A percentile compares a stretch with the other conserved stretches of the same genome.
These are phyloP conservation scores for Petrocephalus zakoni DNA, from an alignment of 2,113 vertebrate genomes.

Conservation along the genomic window DNA sequence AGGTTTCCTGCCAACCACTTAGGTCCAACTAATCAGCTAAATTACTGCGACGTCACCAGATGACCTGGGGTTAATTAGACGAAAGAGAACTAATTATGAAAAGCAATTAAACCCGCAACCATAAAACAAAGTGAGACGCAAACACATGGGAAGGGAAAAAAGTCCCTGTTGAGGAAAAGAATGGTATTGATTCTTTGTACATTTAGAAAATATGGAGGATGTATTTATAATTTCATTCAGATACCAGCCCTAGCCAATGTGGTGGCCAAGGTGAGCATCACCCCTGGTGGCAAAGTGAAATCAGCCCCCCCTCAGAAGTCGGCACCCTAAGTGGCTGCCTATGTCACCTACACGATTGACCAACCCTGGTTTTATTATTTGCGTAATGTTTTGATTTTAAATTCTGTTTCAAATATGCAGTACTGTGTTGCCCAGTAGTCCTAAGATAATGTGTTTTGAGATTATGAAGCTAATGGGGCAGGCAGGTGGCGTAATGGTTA, in stretches of 20 bases:
- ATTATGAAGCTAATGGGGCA: not conserved
- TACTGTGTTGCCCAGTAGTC: not conserved
- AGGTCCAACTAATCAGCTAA: slow-evolving; percentile 12
- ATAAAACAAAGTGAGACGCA: slow-evolving; percentile 14
- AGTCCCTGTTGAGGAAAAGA: not conserved
- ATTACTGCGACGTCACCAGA: not conserved
- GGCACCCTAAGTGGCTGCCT: not conserved
- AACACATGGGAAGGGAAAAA: not conserved
- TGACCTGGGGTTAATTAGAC: slow-evolving; percentile 7
- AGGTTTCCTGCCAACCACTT: not conserved
- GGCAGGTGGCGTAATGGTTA: too few species aligned
- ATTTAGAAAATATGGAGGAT: not conserved
- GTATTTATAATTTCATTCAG: not conserved
- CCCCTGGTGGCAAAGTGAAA: not conserved
- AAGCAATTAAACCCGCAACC: not conserved
- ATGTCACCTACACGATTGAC: not conserved
- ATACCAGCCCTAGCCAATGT: not conserved
- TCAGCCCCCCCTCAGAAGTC: not conserved
- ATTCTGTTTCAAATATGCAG: not conserved
- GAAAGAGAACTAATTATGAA: slow-evolving; percentile 3
- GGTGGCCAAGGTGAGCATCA: not conserved
- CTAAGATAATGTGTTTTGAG: not conserved
- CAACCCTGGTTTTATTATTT: not conserved
- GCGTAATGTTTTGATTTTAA: not conserved
- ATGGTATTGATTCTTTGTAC: not conserved